These are phyloP conservation scores for Meloe dianella DNA, from an alignment of 2,888 invertebrate genomes.

Conservation along the genomic window DNA sequence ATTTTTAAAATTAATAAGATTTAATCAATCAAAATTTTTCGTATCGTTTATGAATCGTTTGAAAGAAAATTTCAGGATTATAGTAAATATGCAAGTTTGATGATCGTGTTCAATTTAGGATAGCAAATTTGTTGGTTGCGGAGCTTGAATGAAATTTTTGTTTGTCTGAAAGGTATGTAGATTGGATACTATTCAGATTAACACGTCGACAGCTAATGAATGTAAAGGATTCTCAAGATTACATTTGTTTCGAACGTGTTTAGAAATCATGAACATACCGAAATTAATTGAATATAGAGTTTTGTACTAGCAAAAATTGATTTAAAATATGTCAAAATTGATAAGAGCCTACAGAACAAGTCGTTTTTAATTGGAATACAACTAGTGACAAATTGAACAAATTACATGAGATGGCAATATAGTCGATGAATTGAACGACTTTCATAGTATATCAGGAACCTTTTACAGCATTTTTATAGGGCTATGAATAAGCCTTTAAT, in stretches of 20 bases:
- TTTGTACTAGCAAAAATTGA: neutral
- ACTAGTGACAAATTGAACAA: constrained; percentile 9
- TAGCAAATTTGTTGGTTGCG: neutral
- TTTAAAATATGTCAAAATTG: neutral
- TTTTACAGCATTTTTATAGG: constrained; percentile 14
- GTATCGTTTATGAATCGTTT: no score
- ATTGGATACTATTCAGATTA: neutral
- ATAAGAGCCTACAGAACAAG: neutral
- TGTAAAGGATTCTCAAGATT: neutral
- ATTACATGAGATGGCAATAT: constrained; percentile 1
- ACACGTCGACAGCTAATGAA: constrained; percentile 7
- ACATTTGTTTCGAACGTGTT: constrained; percentile 8
- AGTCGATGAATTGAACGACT: constrained; percentile 7
- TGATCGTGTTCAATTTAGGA: neutral
- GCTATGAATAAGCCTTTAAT: constrained; percentile 17
- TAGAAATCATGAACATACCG: no score
- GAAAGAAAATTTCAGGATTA: no score
- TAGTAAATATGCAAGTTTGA: no score
- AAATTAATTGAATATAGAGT: neutral
- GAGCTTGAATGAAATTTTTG: neutral
- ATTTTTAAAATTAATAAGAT: no score
- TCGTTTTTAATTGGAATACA: neutral
- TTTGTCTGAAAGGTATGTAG: neutral
- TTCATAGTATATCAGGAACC: constrained; percentile 4
- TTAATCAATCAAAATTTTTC: no score